These are phyloP conservation scores for Xerus rutilus DNA, from an alignment of 2,797 vertebrate genomes.

Conservation along the genomic window DNA sequence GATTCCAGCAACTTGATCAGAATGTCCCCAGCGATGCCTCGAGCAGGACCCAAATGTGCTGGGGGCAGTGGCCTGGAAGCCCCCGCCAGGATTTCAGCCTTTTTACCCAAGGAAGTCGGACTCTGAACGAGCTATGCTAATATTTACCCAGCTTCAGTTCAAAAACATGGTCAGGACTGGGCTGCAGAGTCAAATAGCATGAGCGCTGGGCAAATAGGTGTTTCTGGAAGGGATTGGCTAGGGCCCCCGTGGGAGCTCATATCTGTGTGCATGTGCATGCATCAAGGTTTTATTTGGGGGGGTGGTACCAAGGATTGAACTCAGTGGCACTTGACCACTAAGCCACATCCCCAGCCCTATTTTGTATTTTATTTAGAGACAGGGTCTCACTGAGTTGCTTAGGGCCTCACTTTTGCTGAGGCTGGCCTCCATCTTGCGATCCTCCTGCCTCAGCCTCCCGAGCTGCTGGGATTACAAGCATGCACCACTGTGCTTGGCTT, in stretches of 20 bases:
- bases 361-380: too few species aligned
- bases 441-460: too few species aligned
- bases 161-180: slow-evolving; percentile 27
- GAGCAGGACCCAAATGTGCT: background rate
- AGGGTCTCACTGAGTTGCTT: too few species aligned
- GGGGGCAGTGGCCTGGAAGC: background rate
- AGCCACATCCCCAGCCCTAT: too few species aligned
- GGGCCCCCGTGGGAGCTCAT: background rate
- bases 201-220: slow-evolving; percentile 32
- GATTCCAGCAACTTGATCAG: background rate
- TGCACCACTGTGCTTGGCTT: background rate
- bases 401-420: too few species aligned
- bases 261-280: background rate
- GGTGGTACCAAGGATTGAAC: too few species aligned
- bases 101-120: slow-evolving; percentile 58
- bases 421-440: too few species aligned
- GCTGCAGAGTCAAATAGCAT: slow-evolving; percentile 7
- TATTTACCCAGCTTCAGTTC: slow-evolving; percentile 75
- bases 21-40: background rate
- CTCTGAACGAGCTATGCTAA: slow-evolving; percentile 78
- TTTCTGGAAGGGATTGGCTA: slow-evolving; percentile 15
- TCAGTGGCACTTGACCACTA: too few species aligned
- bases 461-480: too few species aligned
- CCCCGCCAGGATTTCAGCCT: background rate
- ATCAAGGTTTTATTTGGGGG: too few species aligned